Evolutionary conservation across 2,797 vertebrate genomes (phyloP), one percentile per base, ranked within the genome.

Genomic region (Syngnathus rostellatus): DNA sequence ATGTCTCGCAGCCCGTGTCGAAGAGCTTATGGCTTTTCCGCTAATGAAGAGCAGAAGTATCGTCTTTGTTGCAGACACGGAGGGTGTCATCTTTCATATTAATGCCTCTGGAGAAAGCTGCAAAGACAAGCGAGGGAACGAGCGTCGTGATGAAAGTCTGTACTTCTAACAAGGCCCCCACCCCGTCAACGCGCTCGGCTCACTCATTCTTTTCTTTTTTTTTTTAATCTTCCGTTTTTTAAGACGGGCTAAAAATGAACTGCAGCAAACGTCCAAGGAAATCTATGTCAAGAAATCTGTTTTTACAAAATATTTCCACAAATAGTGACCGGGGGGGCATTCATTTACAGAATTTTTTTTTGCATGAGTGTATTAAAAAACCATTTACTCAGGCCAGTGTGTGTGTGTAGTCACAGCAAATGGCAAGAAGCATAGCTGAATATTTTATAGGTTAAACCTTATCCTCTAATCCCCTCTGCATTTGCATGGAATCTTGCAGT

Each of bases 1-100:
- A 82, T 72, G 72, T 84, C 76, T 66, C 75, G 5, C 16, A 46
- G 62, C 68, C 62, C 70, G 77, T 83, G 68, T 71, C 81, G 75
- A 77, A 69, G 61, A 64, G 51, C 58, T 41, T 70, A 21, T 45
- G 48, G 48, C 58, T 68, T 70, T 31, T 69, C 39, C 4, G 1
- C 67, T 72, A 66, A 84, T 71, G 60, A 45, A 45, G 41, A 62
- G 40, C 6, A 25, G 60, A 81, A 75, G 68, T 63, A 37, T 38
- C 6, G n/a, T 64, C 48, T 73, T 67, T 57, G 68, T 16, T 68
- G 67, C 37, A 0, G 46, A 69, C 68, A 68, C 66, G 73, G 71
- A 74, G 65, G 68, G 64, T 62, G 58, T 63, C 58, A 21, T 76
- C 63, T 67, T 62, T 70, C n/a, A 68, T 62, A 80, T 70, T 68